Evolutionary conservation across 2,888 invertebrate species (phyloP).

Genomic region (Rhynchonema sp.): DNA sequence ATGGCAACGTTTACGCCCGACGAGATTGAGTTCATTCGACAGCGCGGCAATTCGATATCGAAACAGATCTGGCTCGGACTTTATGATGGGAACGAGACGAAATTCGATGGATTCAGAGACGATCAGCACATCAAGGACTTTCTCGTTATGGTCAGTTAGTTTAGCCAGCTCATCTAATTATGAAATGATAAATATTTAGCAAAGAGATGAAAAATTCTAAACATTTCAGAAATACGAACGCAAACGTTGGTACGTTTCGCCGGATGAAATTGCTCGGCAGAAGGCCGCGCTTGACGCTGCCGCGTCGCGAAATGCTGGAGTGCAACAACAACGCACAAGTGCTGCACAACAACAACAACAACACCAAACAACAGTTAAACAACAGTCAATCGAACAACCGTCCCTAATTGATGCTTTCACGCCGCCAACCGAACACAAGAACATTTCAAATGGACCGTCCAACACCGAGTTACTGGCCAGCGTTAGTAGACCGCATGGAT

Average conservation of each 20-base stretch:
- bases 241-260: constrained; percentile 47
- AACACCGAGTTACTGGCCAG: no score
- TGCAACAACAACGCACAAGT: neutral
- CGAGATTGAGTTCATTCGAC: constrained; percentile 72
- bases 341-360: neutral
- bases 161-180: no score
- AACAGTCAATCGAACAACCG: no score
- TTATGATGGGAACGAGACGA: constrained; percentile 41
- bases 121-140: constrained; percentile 76
- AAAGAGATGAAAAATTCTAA: no score
- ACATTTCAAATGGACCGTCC: no score
- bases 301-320: neutral
- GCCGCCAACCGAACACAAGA: no score
- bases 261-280: constrained; percentile 28
- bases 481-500: no score
- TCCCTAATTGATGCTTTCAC: neutral
- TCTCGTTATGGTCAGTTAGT: constrained; percentile 42
- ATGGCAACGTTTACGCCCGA: constrained; percentile 92
- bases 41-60: constrained; percentile 58
- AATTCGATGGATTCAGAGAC: constrained; percentile 44
- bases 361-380: no score
- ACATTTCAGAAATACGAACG: constrained; percentile 75
- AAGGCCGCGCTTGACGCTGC: constrained; percentile 3
- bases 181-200: no score
- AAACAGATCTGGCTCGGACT: constrained; percentile 69